phyloP scores from a whole-genome alignment of 2,797 vertebrate genomes.

The Cryptoprocta ferox region DNA sequence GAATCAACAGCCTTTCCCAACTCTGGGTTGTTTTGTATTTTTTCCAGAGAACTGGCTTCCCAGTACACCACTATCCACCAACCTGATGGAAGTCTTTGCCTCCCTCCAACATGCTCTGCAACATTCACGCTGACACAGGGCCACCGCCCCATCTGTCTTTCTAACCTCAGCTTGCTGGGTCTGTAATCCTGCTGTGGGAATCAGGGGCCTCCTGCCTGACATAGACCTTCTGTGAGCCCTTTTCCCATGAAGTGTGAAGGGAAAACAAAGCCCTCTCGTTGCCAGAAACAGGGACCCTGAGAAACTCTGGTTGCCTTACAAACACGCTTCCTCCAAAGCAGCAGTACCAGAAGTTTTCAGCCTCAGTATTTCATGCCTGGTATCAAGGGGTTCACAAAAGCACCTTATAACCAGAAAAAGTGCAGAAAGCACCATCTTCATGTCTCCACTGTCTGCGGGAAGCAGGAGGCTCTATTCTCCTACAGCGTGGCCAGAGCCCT shows the following conservation, averaged over 20 bases:
- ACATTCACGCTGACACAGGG: neutral
- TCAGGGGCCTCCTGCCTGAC: neutral
- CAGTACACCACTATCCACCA: neutral
- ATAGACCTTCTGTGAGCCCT: neutral
- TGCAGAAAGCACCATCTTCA: rapidly evolving
- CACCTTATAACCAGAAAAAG: neutral
- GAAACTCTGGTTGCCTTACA: neutral
- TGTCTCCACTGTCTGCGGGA: neutral
- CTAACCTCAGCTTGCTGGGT: neutral
- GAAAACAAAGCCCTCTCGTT: neutral
- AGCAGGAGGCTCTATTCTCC: neutral
- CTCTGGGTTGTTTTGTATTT: too few relatives aligned
- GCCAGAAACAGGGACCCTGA: neutral
- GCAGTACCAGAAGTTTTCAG: neutral
- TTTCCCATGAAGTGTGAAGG: neutral
- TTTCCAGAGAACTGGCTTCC: neutral
- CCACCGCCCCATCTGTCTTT: neutral
- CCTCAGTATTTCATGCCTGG: neutral
- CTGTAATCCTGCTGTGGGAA: neutral
- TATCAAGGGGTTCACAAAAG: neutral
- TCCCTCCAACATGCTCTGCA: neutral
- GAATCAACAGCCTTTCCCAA: neutral
- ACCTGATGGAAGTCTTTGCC: neutral
- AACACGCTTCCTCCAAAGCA: neutral
- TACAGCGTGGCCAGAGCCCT: neutral